phyloP scores from a whole-genome alignment of 2,888 invertebrate genomes.

The Himalopsyche japonica region DNA sequence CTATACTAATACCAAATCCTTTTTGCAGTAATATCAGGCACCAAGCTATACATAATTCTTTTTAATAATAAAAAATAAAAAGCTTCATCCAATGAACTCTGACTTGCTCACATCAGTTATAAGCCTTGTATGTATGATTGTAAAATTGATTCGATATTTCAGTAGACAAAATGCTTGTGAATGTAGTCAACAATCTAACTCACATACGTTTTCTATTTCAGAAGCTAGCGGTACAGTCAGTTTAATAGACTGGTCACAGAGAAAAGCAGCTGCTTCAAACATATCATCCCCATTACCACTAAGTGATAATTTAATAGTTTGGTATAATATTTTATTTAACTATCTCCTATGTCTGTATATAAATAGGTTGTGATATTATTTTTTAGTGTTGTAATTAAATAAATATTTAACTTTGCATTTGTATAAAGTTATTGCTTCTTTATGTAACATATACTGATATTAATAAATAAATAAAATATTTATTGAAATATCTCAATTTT shows the following conservation, averaged over 20 bases:
- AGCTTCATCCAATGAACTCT: too few species aligned
- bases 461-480: not conserved
- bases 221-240: conserved; percentile 35
- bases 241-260: conserved; percentile 34
- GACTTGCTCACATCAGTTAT: too few species aligned
- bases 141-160: too few species aligned
- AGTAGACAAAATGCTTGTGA: too few species aligned
- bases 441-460: not conserved
- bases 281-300: conserved; percentile 22
- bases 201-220: conserved; percentile 14
- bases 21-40: too few species aligned
- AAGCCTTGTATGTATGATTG: too few species aligned
- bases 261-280: conserved; percentile 30
- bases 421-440: not conserved
- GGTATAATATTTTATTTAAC: conserved; percentile 14
- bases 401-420: not conserved
- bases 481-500: not conserved
- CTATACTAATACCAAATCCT: too few species aligned
- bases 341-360: conserved; percentile 18
- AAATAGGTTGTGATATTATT: conserved; percentile 33
- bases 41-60: too few species aligned
- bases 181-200: not conserved
- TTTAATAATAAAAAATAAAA: too few species aligned
- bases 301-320: conserved; percentile 27
- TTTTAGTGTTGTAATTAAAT: not conserved